These are phyloP conservation scores for Limonius californicus DNA, from an alignment of 1,140 invertebrate genomes.

Conservation along the genomic window DNA sequence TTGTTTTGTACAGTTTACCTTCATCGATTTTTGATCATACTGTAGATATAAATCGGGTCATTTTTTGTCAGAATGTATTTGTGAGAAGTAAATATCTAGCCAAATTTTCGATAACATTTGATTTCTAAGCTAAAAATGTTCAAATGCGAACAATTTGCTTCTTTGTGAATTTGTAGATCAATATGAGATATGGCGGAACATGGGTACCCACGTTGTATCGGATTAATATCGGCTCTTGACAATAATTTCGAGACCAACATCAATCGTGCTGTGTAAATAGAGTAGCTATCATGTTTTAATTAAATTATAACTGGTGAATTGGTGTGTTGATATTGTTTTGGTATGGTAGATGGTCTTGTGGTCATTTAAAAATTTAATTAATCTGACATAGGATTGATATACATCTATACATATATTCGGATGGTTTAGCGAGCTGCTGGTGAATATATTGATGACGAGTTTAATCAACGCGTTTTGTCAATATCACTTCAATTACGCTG, in stretches of 20 bases:
- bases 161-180: background rate
- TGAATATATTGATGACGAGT: background rate
- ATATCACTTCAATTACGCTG: background rate
- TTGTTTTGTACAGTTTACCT: too few relatives aligned
- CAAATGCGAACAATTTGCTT: too few relatives aligned
- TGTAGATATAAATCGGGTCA: too few relatives aligned
- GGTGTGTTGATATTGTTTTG: conserved; percentile 8
- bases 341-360: background rate
- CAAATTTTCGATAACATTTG: too few relatives aligned
- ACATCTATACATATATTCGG: background rate
- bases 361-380: conserved; percentile 12
- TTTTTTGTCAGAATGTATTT: too few relatives aligned
- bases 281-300: conserved; percentile 10
- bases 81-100: too few relatives aligned
- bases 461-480: background rate
- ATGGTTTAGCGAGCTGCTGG: too few relatives aligned
- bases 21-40: too few relatives aligned
- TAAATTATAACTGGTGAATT: conserved; percentile 9
- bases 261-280: background rate
- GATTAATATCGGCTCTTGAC: background rate
- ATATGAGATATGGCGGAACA: background rate
- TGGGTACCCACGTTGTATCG: too few relatives aligned
- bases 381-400: conserved; percentile 1
- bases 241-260: background rate
- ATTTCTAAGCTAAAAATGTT: too few relatives aligned